A percentile compares a stretch with the other conserved stretches of the same genome.
phyloP scores from a whole-genome alignment of 2,797 vertebrate species.

The Lutjanus argentimaculatus region DNA sequence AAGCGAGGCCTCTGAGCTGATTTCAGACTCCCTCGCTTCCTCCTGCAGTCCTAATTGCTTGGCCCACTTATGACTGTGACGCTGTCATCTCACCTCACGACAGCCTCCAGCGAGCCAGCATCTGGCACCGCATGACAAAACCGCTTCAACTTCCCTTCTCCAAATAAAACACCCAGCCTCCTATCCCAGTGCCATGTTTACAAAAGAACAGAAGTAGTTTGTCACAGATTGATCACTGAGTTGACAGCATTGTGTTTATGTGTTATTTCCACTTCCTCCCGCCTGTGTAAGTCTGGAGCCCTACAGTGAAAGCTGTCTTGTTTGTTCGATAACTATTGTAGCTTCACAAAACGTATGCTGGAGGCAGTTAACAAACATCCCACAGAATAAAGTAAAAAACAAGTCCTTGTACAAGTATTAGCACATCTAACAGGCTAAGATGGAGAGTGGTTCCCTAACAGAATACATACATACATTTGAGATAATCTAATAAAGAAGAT shows the following conservation, averaged over 20 bases:
- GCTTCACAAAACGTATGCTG: constrained; percentile 24
- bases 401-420: constrained; percentile 1
- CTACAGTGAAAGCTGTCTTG: constrained; percentile 30
- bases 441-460: background rate
- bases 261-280: constrained; percentile 41
- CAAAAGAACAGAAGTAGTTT: constrained; percentile 47
- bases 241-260: constrained; percentile 48
- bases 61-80: constrained; percentile 64
- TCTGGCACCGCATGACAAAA: constrained; percentile 63
- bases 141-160: constrained; percentile 18
- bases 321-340: constrained; percentile 38
- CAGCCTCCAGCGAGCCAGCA: constrained; percentile 49
- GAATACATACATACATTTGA: background rate
- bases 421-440: constrained; percentile 12
- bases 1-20: constrained; percentile 38
- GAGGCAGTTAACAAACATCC: constrained; percentile 21
- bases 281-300: constrained; percentile 26
- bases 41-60: constrained; percentile 70
- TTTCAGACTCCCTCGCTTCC: constrained; percentile 50
- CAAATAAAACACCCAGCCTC: constrained; percentile 33
- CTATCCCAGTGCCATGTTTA: constrained; percentile 28
- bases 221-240: constrained; percentile 56
- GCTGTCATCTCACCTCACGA: constrained; percentile 63
- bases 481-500: constrained; percentile 18
- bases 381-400: background rate